phyloP scores from a whole-genome alignment of 1,140 invertebrate species.

The Caerostris extrusa region DNA sequence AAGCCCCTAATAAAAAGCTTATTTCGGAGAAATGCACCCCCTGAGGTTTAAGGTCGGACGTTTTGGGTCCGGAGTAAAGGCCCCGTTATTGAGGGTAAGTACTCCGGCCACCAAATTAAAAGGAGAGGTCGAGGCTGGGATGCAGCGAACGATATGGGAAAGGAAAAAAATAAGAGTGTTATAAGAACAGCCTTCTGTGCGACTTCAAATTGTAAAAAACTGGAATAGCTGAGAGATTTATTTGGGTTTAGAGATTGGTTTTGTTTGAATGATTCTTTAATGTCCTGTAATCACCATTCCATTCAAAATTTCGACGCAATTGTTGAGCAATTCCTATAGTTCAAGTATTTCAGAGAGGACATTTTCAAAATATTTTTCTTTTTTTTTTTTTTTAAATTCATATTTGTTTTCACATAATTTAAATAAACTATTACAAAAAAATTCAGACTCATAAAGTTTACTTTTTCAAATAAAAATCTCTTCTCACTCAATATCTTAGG shows the following conservation, averaged over 20 bases:
- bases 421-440: too few species aligned
- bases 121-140: background rate
- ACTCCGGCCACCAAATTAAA: slow-evolving; percentile 45
- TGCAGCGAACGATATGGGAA: background rate
- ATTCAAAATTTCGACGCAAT: too few species aligned
- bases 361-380: too few species aligned
- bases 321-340: too few species aligned
- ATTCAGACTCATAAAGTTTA: too few species aligned
- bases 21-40: slow-evolving; percentile 1
- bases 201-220: background rate
- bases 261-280: background rate
- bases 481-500: too few species aligned
- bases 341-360: too few species aligned
- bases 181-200: background rate
- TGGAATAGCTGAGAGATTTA: background rate
- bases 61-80: background rate
- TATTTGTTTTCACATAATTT: too few species aligned
- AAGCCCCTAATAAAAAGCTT: slow-evolving; percentile 28
- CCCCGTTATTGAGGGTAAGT: slow-evolving; percentile 49
- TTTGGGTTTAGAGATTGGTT: background rate
- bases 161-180: background rate
- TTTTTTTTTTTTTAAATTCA: too few species aligned
- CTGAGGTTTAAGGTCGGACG: background rate
- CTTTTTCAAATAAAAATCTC: too few species aligned
- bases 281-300: too few species aligned